Base-by-base conservation (phyloP, 2,888 invertebrate genomes). In the Beris chalybata region DNA sequence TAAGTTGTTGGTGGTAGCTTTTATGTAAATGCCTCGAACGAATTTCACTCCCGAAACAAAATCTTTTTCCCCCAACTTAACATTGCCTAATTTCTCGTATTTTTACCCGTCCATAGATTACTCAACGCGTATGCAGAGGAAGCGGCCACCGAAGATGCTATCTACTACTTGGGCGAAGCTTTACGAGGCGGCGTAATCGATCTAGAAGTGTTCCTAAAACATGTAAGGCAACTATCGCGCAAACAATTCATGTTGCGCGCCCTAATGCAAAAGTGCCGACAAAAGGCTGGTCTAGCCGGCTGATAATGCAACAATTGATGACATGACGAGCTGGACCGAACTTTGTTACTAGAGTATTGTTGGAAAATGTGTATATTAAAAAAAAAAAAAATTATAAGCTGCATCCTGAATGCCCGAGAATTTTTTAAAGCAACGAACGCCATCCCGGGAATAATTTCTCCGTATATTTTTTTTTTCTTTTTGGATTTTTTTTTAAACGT, bases 131-230 rank as follows among this genome's bases (percentile, higher is more conserved):
- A 94, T 83, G 95, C 96, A 58, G 97, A 98, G 81, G 99, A 99
- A 83, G 95, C 97, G 70, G 97, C 99, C 13, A 87, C 94, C 63
- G 98, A 99, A 83, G 99, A 99, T 85, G 94, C 97, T 69, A 96
- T 99, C 77, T 99, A 98, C 80, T 97, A 96, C 78, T 89, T 99
- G 82, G 97, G 97, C 7, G 96, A 97, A 83, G 97, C 95, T 9
- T 81, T 98, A 69, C 86, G 96, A 70, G 90, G 92, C 73, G 91
- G 92, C 69, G 93, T 95, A 6, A 93, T 99, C 76, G 97, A 97
- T 83, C 83, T 98, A 75, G 97, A 99, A 77, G 91, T 93, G 64
- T 99, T 97, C 83, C 85, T 99, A 74, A 97, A 97, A 82, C 94
- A 97, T 85, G 95, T 99, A 2, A 89, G 99, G 71, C 91, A 93